Evolutionary conservation across 1,140 invertebrate genomes (phyloP).

Genomic region (Cyphomyrmex costatus): DNA sequence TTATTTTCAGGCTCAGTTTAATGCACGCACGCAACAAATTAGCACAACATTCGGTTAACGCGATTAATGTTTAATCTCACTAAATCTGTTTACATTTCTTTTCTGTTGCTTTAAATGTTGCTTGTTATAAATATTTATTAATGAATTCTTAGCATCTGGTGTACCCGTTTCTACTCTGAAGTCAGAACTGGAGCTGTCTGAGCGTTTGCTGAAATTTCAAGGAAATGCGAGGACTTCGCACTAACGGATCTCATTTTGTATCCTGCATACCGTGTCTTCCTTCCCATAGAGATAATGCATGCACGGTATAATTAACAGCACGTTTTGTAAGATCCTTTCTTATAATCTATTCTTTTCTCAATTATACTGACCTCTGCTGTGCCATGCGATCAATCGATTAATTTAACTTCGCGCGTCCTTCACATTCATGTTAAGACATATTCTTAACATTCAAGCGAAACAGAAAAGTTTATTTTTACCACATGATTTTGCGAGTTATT

Average conservation of each 20-base stretch:
- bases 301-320: slow-evolving; percentile 70
- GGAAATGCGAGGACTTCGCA: slow-evolving; percentile 76
- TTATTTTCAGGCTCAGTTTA: slow-evolving; percentile 63
- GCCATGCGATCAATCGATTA: slow-evolving; percentile 52
- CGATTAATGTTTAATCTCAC: slow-evolving; percentile 5
- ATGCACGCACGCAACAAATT: slow-evolving; percentile 65
- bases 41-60: slow-evolving; percentile 26
- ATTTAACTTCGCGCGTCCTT: slow-evolving; percentile 42
- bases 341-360: slow-evolving; percentile 48
- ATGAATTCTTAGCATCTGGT: slow-evolving; percentile 78
- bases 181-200: slow-evolving; percentile 76
- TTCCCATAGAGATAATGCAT: slow-evolving; percentile 78
- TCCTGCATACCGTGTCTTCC: slow-evolving; percentile 78
- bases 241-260: slow-evolving; percentile 77
- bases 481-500: background rate
- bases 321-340: slow-evolving; percentile 56
- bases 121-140: slow-evolving; percentile 72
- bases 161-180: slow-evolving; percentile 73
- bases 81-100: slow-evolving; percentile 38
- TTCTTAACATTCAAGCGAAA: background rate
- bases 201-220: slow-evolving; percentile 72
- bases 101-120: slow-evolving; percentile 67
- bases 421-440: no score
- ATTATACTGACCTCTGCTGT: slow-evolving; percentile 59
- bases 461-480: slow-evolving; percentile 20